Percentiles rank a stretch among this genome's conserved stretches.
These are phyloP conservation scores for Nymphalis c-album DNA, from an alignment of 2,888 invertebrate species.

Conservation along the genomic window DNA sequence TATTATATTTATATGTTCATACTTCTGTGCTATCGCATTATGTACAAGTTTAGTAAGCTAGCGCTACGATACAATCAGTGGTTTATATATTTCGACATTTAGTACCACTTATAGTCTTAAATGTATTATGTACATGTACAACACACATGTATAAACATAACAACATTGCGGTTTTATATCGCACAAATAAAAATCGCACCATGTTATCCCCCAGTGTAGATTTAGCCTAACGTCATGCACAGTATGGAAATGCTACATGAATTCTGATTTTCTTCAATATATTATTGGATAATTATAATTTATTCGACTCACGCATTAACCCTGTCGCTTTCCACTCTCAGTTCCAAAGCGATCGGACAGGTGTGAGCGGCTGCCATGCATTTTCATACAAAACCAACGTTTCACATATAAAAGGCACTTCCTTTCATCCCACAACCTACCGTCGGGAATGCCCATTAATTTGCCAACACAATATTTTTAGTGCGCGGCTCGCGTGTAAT, in stretches of 20 bases:
- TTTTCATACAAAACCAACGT: conserved; percentile 80
- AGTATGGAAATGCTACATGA: background rate
- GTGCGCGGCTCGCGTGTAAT: conserved; percentile 80
- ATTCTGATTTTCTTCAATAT: background rate
- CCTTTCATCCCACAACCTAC: conserved; percentile 81
- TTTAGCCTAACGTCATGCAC: no score
- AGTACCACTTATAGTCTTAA: no score
- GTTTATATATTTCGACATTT: no score
- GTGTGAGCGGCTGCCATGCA: conserved; percentile 78
- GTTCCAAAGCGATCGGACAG: conserved; percentile 69
- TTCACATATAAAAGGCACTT: conserved; percentile 81
- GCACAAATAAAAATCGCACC: no score
- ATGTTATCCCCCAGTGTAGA: no score
- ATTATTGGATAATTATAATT: conserved; percentile 1
- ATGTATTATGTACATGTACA: no score
- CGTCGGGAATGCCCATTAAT: conserved; percentile 81
- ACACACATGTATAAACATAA: no score
- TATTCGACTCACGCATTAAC: conserved; percentile 41
- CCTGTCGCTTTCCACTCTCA: conserved; percentile 47
- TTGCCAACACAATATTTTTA: conserved; percentile 83
- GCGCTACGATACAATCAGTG: no score
- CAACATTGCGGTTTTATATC: no score
- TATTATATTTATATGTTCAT: no score
- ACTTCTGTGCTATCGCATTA: no score
- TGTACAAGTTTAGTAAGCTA: no score